phyloP scores from a whole-genome alignment of 2,113 vertebrate species.

The Vidua macroura region DNA sequence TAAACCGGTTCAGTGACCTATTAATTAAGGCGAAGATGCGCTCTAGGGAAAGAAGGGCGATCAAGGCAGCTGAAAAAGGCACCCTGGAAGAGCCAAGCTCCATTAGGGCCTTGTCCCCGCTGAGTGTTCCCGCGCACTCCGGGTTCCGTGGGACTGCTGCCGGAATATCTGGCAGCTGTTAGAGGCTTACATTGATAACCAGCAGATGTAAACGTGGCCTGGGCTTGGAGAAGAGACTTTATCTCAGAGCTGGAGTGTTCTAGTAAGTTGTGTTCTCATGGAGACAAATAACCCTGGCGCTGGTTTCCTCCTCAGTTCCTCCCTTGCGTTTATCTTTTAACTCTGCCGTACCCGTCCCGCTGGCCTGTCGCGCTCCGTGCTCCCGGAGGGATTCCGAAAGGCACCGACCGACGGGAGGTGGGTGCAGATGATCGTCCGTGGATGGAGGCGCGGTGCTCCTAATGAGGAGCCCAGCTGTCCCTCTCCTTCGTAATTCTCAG shows the following conservation, averaged over 20 bases:
- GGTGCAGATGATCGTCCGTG: background rate
- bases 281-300: background rate
- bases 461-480: constrained; percentile 53
- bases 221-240: background rate
- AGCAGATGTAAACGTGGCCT: background rate
- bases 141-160: background rate
- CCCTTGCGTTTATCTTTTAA: background rate
- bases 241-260: background rate
- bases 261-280: background rate
- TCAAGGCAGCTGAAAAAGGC: background rate
- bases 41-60: constrained; percentile 5
- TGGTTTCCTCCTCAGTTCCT: background rate
- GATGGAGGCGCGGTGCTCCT: background rate
- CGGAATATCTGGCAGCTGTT: background rate
- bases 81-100: background rate
- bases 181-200: background rate
- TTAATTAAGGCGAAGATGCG: constrained; percentile 45
- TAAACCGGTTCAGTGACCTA: constrained; percentile 60
- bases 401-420: background rate
- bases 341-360: background rate
- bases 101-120: background rate
- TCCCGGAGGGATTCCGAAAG: background rate
- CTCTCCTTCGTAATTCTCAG: constrained; percentile 26
- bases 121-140: background rate
- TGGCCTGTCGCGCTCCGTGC: too few species aligned